Conservation (phyloP, 2,113 vertebrate species). For the Rhabdomys dilectus region DNA sequence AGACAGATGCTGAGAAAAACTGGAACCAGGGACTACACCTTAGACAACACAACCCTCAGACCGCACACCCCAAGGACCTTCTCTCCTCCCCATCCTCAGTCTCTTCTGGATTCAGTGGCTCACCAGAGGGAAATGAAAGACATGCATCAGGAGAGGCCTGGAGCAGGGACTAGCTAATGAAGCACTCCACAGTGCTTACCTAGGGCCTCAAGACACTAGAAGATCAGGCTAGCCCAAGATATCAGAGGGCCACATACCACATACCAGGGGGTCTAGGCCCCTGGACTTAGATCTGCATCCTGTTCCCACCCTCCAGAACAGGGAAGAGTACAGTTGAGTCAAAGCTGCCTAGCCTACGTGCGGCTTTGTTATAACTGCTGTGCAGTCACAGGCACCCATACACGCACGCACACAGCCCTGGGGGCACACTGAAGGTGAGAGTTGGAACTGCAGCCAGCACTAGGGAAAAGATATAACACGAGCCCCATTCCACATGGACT, state of each 20-base stretch:
- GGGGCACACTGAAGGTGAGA: too few species aligned
- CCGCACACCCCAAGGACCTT: too few species aligned
- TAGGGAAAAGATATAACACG: too few species aligned
- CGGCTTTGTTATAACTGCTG: accelerated
- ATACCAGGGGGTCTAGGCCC: not conserved
- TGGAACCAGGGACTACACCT: not conserved
- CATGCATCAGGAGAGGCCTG: not conserved
- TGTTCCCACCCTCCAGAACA: not conserved
- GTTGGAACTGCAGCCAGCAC: not conserved
- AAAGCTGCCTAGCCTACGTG: not conserved
- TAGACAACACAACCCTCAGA: not conserved
- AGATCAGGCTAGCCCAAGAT: not conserved
- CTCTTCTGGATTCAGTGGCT: not conserved
- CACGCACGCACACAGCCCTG: not conserved
- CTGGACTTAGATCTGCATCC: not conserved
- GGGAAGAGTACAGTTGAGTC: accelerated
- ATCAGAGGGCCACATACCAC: too few species aligned
- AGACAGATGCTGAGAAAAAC: not conserved
- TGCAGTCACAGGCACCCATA: not conserved
- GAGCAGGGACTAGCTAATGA: accelerated
- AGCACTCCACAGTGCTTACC: accelerated
- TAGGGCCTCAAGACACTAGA: too few species aligned
- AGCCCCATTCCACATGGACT: not conserved
- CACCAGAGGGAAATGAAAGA: accelerated
- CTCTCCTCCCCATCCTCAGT: not conserved